These are phyloP conservation scores for Thripadectes ignobilis DNA, from an alignment of 2,797 vertebrate species.

Conservation along the genomic window DNA sequence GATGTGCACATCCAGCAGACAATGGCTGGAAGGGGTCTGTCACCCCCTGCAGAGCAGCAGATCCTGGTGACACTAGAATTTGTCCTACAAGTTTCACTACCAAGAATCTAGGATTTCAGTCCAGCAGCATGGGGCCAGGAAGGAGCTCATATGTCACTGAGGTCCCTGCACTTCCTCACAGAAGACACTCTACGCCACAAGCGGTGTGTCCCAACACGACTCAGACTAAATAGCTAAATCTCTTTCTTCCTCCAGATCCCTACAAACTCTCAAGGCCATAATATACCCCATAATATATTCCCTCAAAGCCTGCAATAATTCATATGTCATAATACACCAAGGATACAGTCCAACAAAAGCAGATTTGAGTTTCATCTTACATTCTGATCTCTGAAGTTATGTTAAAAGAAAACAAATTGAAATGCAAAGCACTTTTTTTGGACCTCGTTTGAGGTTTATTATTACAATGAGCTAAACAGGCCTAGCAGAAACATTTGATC, in stretches of 20 bases:
- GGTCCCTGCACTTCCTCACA: not conserved
- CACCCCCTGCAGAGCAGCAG: not conserved
- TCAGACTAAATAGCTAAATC: conserved; percentile 1
- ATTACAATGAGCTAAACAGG: conserved; percentile 12
- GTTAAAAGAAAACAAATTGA: conserved; percentile 53
- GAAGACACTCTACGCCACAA: not conserved
- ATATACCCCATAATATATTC: not conserved
- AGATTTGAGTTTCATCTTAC: conserved; percentile 54
- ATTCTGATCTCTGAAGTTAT: conserved; percentile 40
- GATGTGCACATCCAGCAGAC: rapidly evolving
- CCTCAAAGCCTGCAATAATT: conserved; percentile 44
- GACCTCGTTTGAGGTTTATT: not conserved
- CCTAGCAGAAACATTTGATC: conserved; percentile 48
- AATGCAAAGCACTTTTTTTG: conserved; percentile 8
- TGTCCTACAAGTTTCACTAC: not conserved
- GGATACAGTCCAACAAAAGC: conserved; percentile 45
- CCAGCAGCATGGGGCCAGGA: not conserved
- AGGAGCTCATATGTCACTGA: not conserved
- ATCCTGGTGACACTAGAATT: not conserved
- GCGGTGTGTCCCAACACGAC: rapidly evolving
- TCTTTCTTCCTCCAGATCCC: conserved; percentile 19
- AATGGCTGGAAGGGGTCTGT: rapidly evolving
- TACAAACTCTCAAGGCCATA: not conserved
- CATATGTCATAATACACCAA: conserved; percentile 41
- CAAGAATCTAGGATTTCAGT: not conserved